A percentile compares a stretch with the other conserved stretches of the same genome.
Evolutionary conservation across 1,140 invertebrate genomes (phyloP).

Genomic region (Pseudomyrmex flavicornis): DNA sequence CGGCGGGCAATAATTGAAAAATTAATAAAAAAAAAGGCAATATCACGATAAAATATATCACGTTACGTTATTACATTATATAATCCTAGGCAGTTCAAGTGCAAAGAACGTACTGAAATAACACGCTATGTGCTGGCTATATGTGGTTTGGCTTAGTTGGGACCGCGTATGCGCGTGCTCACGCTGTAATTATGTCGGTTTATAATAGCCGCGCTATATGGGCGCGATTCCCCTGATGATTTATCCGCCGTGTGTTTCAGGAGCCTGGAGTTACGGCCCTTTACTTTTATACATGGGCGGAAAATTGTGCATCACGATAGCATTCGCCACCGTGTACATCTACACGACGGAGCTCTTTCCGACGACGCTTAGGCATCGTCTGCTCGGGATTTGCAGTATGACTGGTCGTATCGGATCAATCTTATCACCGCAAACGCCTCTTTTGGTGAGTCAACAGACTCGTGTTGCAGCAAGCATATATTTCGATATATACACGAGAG

Average conservation of each 20-base stretch:
- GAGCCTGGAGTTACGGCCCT: constrained; percentile 77
- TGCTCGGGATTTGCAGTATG: constrained; percentile 90
- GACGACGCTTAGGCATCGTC: constrained; percentile 87
- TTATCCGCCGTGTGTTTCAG: constrained; percentile 63
- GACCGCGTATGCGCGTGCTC: neutral
- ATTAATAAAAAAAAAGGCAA: neutral
- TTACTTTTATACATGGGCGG: constrained; percentile 89
- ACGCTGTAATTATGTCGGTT: constrained; percentile 26
- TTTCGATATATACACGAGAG: neutral
- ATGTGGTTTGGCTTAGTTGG: constrained; percentile 25
- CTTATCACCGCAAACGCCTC: constrained; percentile 88
- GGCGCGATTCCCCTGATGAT: constrained; percentile 6
- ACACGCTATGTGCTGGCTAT: neutral
- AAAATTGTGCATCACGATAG: constrained; percentile 90
- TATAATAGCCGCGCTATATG: constrained; percentile 13
- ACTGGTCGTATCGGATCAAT: constrained; percentile 89
- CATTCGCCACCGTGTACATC: constrained; percentile 90
- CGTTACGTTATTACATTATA: constrained; percentile 3
- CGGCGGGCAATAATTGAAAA: constrained; percentile 1
- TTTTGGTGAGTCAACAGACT: constrained; percentile 85
- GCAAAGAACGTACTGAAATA: constrained; percentile 36
- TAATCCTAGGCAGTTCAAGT: constrained; percentile 14
- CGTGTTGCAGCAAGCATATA: neutral
- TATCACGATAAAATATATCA: neutral
- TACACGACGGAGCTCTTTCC: constrained; percentile 91